Evolutionary conservation across 2,797 vertebrate species (phyloP).

Genomic region (Chaunax sp.): DNA sequence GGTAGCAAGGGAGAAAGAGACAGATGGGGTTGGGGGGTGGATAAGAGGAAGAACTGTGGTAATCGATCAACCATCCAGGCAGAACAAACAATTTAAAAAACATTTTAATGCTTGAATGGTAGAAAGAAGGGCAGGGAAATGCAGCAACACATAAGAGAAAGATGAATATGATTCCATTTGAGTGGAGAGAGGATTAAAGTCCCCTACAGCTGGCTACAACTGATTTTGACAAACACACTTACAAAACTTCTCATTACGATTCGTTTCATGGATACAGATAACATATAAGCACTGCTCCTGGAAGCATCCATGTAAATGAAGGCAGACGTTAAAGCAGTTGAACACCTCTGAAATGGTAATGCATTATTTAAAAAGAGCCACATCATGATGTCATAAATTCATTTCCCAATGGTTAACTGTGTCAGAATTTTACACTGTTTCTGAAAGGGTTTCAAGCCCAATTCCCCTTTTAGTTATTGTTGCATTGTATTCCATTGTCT

Average conservation of each 20-base stretch:
- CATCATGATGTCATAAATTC: neutral
- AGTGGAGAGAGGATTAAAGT: constrained; percentile 34
- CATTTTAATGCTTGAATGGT: neutral
- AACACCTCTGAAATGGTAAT: neutral
- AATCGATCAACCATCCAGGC: constrained; percentile 53
- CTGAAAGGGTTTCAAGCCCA: neutral
- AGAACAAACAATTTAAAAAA: constrained; percentile 15
- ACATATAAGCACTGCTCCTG: neutral
- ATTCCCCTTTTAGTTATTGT: too few relatives aligned
- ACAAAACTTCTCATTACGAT: constrained; percentile 11
- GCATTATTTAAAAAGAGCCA: neutral
- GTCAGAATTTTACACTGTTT: neutral
- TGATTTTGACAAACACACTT: constrained; percentile 24
- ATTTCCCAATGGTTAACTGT: too few relatives aligned
- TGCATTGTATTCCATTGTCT: too few relatives aligned
- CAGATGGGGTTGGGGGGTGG: constrained; percentile 3
- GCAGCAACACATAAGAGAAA: neutral
- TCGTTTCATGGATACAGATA: neutral
- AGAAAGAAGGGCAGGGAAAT: constrained; percentile 10
- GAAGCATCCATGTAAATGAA: neutral
- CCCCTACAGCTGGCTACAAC: constrained; percentile 45
- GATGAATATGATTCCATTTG: constrained; percentile 52
- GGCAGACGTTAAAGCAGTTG: neutral
- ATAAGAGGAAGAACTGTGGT: constrained; percentile 24
- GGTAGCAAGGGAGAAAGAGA: constrained; percentile 43